Conservation (phyloP, 1,140 invertebrate species). For the Drosophila pseudoananassae region DNA sequence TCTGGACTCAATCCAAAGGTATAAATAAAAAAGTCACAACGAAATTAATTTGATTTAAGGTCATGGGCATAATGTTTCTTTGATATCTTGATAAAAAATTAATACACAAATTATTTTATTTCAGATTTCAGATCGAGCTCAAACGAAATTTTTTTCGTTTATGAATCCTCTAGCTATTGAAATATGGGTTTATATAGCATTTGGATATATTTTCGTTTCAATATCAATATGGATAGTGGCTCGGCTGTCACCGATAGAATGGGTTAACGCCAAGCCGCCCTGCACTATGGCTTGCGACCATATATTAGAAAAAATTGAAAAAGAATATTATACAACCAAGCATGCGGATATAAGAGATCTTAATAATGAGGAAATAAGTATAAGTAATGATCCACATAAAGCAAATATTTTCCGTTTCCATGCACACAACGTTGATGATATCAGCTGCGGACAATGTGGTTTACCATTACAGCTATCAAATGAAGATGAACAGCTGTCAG, state of each 20-base stretch:
- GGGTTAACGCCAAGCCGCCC: slow-evolving; percentile 86
- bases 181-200: slow-evolving; percentile 97
- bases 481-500: slow-evolving; percentile 38
- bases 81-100: not conserved
- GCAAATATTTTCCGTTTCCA: not conserved
- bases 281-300: slow-evolving; percentile 73
- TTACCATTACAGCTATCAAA: slow-evolving; percentile 2
- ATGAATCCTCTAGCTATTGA: slow-evolving; percentile 96
- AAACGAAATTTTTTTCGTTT: slow-evolving; percentile 94
- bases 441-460: not conserved
- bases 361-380: slow-evolving; percentile 10
- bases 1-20: slow-evolving; percentile 96
- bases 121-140: slow-evolving; percentile 81
- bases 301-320: slow-evolving; percentile 56
- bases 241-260: slow-evolving; percentile 97
- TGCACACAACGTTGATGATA: slow-evolving; percentile 3
- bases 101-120: slow-evolving; percentile 34
- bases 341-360: slow-evolving; percentile 41
- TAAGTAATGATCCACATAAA: slow-evolving; percentile 15
- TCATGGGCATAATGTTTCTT: too few species aligned
- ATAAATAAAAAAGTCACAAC: slow-evolving; percentile 8
- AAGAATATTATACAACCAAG: slow-evolving; percentile 32
- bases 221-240: slow-evolving; percentile 98
- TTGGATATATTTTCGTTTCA: slow-evolving; percentile 95
- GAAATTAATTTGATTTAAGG: too few species aligned